Percentiles rank a stretch among this genome's conserved stretches.
Conservation (phyloP, 2,888 invertebrate species). For the Drosophila pseudotalamancana region DNA sequence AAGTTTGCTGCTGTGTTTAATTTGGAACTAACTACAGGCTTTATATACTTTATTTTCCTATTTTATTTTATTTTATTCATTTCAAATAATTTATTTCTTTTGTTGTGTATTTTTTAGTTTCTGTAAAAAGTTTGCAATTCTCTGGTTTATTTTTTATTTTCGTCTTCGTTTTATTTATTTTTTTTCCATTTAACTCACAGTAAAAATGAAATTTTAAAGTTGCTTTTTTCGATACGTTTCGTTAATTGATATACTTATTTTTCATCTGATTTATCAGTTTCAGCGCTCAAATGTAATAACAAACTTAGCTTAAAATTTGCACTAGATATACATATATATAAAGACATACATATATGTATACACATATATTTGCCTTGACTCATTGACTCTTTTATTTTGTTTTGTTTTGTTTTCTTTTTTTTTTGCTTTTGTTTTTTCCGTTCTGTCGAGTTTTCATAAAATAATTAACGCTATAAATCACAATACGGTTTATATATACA, state of each 20-base stretch:
- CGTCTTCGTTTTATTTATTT: no score
- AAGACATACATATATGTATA: slow-evolving; percentile 24
- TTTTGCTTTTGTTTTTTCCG: slow-evolving; percentile 4
- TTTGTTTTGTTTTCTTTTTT: slow-evolving; percentile 1
- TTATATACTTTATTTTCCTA: slow-evolving; percentile 10
- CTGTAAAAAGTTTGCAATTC: slow-evolving; percentile 43
- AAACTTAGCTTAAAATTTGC: slow-evolving; percentile 59
- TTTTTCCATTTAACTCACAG: no score
- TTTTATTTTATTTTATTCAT: slow-evolving; percentile 6
- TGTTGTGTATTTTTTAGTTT: slow-evolving; percentile 8
- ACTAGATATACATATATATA: slow-evolving; percentile 55
- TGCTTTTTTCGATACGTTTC: slow-evolving; percentile 65
- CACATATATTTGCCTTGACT: slow-evolving; percentile 15
- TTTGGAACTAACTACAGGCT: slow-evolving; percentile 81
- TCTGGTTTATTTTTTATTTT: slow-evolving; percentile 22
- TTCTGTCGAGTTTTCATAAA: slow-evolving; percentile 63
- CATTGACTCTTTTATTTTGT: slow-evolving; percentile 13
- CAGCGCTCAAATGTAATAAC: slow-evolving; percentile 34
- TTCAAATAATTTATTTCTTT: slow-evolving; percentile 16
- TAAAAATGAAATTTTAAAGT: slow-evolving; percentile 71
- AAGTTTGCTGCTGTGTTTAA: slow-evolving; percentile 54
- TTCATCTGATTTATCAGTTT: slow-evolving; percentile 13
- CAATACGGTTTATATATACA: slow-evolving; percentile 77
- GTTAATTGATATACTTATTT: slow-evolving; percentile 61
- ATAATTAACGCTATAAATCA: slow-evolving; percentile 84